These are phyloP conservation scores for Gila robusta DNA, from an alignment of 2,797 vertebrate genomes.

Conservation along the genomic window DNA sequence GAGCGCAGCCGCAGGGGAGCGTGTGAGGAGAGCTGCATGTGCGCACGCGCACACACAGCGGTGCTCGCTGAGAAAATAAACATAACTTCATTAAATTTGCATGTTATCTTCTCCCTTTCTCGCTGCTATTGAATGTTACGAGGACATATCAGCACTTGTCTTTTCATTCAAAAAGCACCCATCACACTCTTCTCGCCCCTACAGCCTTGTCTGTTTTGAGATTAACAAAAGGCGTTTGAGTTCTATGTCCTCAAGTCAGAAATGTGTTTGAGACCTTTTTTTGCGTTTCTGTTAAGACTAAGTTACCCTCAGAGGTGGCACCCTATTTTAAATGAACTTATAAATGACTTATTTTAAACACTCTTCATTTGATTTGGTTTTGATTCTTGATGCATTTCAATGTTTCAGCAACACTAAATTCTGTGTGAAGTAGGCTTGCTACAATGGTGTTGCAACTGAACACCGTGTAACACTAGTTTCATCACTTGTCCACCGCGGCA, in stretches of 20 bases:
- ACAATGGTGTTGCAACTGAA: too few relatives aligned
- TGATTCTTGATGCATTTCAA: background rate
- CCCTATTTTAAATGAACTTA: background rate
- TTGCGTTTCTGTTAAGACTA: background rate
- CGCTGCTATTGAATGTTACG: conserved; percentile 18
- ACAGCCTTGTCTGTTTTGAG: conserved; percentile 19
- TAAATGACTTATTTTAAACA: background rate
- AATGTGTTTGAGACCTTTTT: background rate
- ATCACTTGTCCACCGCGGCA: too few relatives aligned
- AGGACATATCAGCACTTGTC: conserved; percentile 26
- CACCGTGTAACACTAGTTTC: too few relatives aligned
- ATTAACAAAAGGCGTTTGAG: background rate
- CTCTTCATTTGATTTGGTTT: background rate
- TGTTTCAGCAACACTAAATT: background rate
- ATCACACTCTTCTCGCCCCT: conserved; percentile 8
- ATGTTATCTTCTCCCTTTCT: conserved; percentile 49
- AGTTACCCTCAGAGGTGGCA: background rate
- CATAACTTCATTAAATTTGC: conserved; percentile 61
- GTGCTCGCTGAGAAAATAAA: conserved; percentile 44
- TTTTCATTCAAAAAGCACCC: conserved; percentile 20
- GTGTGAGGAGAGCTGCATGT: conserved; percentile 36
- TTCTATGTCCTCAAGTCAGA: background rate
- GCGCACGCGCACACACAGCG: background rate
- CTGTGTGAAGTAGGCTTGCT: background rate
- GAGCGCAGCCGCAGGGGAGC: conserved; percentile 37